Evolutionary conservation across 1,140 invertebrate species (phyloP).

Genomic region (Tetramorium parvispinum): DNA sequence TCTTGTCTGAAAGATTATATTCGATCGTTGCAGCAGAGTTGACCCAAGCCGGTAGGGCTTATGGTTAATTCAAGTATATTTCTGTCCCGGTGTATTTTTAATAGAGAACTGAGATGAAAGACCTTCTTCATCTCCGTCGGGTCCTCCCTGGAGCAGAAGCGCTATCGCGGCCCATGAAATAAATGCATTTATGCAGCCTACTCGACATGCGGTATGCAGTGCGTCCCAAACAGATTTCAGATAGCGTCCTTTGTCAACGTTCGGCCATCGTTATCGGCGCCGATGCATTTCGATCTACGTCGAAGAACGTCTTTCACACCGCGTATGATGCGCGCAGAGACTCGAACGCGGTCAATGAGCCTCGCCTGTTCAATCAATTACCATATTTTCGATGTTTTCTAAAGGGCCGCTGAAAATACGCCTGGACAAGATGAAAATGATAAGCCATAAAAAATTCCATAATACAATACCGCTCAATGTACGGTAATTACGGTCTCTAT

Average conservation of each 20-base stretch:
- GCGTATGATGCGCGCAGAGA: slow-evolving; percentile 47
- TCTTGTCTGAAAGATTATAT: slow-evolving; percentile 30
- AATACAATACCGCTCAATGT: slow-evolving; percentile 8
- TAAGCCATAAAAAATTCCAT: slow-evolving; percentile 5
- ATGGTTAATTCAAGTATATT: slow-evolving; percentile 72
- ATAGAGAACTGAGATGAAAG: slow-evolving; percentile 53
- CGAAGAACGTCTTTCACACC: slow-evolving; percentile 68
- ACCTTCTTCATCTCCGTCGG: slow-evolving; percentile 66
- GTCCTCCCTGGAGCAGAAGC: slow-evolving; percentile 61
- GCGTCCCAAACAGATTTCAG: slow-evolving; percentile 79
- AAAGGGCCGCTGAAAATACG: slow-evolving; percentile 34
- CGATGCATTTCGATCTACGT: slow-evolving; percentile 79
- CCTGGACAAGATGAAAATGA: slow-evolving; percentile 3
- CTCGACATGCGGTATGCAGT: slow-evolving; percentile 75
- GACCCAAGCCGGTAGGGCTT: slow-evolving; percentile 51
- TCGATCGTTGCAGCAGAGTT: slow-evolving; percentile 13
- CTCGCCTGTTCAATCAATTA: slow-evolving; percentile 51
- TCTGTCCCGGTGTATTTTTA: slow-evolving; percentile 62
- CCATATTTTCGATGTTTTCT: slow-evolving; percentile 60
- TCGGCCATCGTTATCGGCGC: slow-evolving; percentile 74
- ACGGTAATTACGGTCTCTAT: background rate
- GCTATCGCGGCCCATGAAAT: slow-evolving; percentile 49
- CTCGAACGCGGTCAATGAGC: slow-evolving; percentile 72
- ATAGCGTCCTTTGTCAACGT: slow-evolving; percentile 81
- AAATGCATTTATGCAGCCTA: slow-evolving; percentile 81